phyloP scores from a whole-genome alignment of 2,797 vertebrate species.

The Lagodon rhomboides region DNA sequence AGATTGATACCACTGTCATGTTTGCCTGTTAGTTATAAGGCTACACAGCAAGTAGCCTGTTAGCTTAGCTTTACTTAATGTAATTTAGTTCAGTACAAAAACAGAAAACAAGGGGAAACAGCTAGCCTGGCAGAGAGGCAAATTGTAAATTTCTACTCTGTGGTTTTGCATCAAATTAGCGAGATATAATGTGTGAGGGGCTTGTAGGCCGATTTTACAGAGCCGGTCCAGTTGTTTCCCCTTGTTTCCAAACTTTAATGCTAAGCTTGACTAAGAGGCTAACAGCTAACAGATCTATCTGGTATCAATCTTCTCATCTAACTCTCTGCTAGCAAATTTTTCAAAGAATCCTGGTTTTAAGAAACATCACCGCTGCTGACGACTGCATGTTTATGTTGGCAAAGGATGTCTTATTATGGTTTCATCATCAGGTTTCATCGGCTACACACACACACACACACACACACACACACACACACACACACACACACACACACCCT shows the following conservation, averaged over 20 bases:
- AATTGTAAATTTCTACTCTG: neutral
- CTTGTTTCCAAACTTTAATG: no score
- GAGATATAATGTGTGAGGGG: neutral
- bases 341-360: neutral
- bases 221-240: neutral
- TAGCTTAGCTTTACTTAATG: neutral
- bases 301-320: no score
- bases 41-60: neutral
- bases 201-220: neutral
- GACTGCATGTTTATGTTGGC: neutral
- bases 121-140: neutral
- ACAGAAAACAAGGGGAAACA: neutral
- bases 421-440: neutral
- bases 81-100: neutral
- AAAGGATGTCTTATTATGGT: neutral
- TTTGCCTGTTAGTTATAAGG: neutral
- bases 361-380: neutral
- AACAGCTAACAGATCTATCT: no score
- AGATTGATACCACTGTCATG: neutral
- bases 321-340: neutral
- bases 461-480: slow-evolving; percentile 23
- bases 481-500: slow-evolving; percentile 9
- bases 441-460: slow-evolving; percentile 13
- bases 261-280: no score
- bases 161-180: neutral